These are phyloP conservation scores for Cancer borealis DNA, from an alignment of 2,888 invertebrate species.

Conservation along the genomic window DNA sequence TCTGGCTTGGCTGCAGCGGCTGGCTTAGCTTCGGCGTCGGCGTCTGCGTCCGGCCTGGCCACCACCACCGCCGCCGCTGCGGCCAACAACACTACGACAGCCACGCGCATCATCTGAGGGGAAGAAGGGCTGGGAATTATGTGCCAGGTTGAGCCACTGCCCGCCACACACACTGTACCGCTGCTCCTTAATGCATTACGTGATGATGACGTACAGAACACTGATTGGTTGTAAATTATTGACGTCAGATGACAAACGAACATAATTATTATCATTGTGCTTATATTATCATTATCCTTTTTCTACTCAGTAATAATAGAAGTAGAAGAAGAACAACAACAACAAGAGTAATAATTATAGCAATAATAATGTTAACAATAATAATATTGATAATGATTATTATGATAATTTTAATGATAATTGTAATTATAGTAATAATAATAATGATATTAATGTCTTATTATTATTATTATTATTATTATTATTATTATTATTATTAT, in stretches of 20 bases:
- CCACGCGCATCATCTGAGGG: constrained; percentile 46
- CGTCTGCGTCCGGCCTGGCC: constrained; percentile 29
- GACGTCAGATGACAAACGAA: neutral
- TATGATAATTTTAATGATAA: neutral
- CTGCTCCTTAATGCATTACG: neutral
- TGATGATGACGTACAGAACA: neutral
- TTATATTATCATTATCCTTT: neutral
- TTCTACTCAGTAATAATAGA: neutral
- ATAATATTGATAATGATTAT: neutral
- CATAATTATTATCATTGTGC: neutral
- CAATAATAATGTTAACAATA: too few species aligned
- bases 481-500: constrained; percentile 36
- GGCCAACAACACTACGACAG: constrained; percentile 51
- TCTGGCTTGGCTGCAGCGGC: constrained; percentile 39
- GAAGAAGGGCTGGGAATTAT: neutral
- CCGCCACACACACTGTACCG: neutral
- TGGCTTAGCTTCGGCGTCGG: neutral
- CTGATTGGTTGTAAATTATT: neutral
- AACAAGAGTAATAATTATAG: too few species aligned
- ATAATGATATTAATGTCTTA: neutral
- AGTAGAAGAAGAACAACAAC: too few species aligned
- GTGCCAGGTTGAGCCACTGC: neutral
- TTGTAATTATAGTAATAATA: neutral
- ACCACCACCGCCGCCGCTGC: constrained; percentile 45
- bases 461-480: constrained; percentile 37